Evolutionary conservation across 2,888 invertebrate species (phyloP).

Genomic region (Chalcosyrphus nemorum): DNA sequence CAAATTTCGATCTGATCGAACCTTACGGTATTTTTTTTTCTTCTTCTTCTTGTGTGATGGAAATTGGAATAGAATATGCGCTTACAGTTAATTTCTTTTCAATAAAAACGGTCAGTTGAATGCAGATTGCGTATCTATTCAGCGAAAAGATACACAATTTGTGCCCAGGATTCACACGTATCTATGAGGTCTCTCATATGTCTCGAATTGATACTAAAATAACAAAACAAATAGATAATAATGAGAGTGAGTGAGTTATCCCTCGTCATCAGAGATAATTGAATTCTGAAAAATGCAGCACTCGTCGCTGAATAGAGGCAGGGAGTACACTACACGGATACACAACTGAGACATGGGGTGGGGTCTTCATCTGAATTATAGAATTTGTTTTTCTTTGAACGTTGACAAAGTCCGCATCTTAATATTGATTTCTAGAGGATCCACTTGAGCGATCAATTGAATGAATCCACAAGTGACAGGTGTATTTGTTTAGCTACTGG

Average conservation of each 20-base stretch:
- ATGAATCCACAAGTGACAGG: slow-evolving; percentile 3
- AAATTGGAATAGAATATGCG: slow-evolving; percentile 28
- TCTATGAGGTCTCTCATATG: not conserved
- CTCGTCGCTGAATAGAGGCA: slow-evolving; percentile 29
- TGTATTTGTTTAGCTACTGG: slow-evolving; percentile 27
- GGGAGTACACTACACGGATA: too few species aligned
- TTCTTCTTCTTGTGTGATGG: slow-evolving; percentile 1
- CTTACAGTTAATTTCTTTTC: slow-evolving; percentile 59
- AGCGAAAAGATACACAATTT: not conserved
- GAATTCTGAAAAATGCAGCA: slow-evolving; percentile 63
- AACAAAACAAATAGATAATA: not conserved
- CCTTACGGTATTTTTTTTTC: slow-evolving; percentile 60
- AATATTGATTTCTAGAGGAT: slow-evolving; percentile 21
- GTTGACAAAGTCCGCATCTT: slow-evolving; percentile 15
- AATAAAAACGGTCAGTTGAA: slow-evolving; percentile 39
- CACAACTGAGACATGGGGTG: too few species aligned
- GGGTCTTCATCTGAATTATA: not conserved
- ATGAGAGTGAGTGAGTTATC: not conserved
- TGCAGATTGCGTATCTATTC: slow-evolving; percentile 52
- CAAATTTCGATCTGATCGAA: slow-evolving; percentile 50
- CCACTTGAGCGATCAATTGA: slow-evolving; percentile 11
- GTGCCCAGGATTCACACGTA: slow-evolving; percentile 16
- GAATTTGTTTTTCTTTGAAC: slow-evolving; percentile 31
- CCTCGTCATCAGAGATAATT: slow-evolving; percentile 65
- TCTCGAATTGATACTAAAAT: not conserved